Evolutionary conservation across 2,113 vertebrate genomes (phyloP), one percentile per base, ranked within the genome.

Genomic region (Triplophysa dalaica): DNA sequence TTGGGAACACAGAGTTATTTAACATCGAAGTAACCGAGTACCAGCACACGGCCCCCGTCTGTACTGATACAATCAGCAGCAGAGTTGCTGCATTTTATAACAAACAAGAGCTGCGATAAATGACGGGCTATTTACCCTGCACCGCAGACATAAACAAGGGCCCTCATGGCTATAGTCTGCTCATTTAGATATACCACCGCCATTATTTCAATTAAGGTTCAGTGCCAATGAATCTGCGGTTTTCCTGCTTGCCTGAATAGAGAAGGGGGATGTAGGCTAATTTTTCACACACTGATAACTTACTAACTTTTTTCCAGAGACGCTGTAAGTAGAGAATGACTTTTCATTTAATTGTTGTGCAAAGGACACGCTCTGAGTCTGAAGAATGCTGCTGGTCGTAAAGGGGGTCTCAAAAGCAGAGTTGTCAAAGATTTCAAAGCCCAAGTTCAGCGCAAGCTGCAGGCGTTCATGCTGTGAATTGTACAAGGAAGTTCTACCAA

Each of bases 61-160:
- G 89, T 84, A 86, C 87, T 82, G 92, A 94, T 93, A 91, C 75
- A 70, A 94, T 93, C 92, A 80, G 79, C 83, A 81, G 82, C 79
- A 77, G 85, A 87, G 85, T 89, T 89, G 85, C 89, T 89, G 89
- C 88, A 78, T 88, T 90, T 84, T 89, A 87, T 88, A 90, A 91
- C 89, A 93, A 93, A 91, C 90, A 90, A 85, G 88, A 76, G 81
- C 88, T 78, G 77, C 77, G 80, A 90, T 91, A 91, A 93, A 91
- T 88, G 88, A 85, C 82, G 63, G 82, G 81, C 86, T 84, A 86
- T 89, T 90, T 90, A 89, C 87, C 81, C 85, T 60, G 75, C 81
- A 83, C 90, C 86, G 85, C 84, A 93, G 92, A 93, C 91, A 92
- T 93, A 93, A 94, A 94, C 92, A 93, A 78, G 76, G 86, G 63